phyloP scores from a whole-genome alignment of 2,888 invertebrate genomes.

The Muscina levida region DNA sequence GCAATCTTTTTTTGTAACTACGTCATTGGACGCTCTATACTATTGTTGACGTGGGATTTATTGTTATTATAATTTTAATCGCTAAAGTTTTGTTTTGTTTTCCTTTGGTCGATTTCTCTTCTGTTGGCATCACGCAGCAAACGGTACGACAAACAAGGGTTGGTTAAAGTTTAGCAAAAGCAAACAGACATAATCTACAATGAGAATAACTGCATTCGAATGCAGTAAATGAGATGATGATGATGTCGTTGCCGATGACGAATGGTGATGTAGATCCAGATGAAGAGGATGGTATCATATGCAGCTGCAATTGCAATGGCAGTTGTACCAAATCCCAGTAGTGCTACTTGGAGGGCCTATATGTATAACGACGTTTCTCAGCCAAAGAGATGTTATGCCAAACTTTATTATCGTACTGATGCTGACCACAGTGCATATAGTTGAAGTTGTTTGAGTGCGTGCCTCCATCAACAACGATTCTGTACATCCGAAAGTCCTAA shows the following conservation, averaged over 20 bases:
- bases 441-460: conserved; percentile 4
- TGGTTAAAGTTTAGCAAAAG: conserved; percentile 37
- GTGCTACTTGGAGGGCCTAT: conserved; percentile 42
- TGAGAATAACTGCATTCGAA: conserved; percentile 50
- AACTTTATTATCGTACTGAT: neutral
- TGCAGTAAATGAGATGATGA: conserved; percentile 30
- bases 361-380: conserved; percentile 18
- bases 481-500: neutral
- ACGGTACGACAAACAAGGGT: conserved; percentile 31
- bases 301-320: conserved; percentile 59
- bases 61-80: conserved; percentile 66
- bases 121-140: conserved; percentile 26
- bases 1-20: no score
- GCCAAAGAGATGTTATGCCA: no score
- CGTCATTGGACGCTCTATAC: conserved; percentile 11
- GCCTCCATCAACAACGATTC: no score
- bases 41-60: conserved; percentile 63
- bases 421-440: conserved; percentile 59
- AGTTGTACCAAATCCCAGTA: conserved; percentile 24
- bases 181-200: neutral
- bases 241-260: conserved; percentile 42
- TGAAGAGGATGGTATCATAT: conserved; percentile 39
- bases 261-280: conserved; percentile 11
- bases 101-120: conserved; percentile 25
- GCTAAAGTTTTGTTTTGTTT: conserved; percentile 50